Conservation (phyloP, 2,797 vertebrate species). For the Tangara arthus region DNA sequence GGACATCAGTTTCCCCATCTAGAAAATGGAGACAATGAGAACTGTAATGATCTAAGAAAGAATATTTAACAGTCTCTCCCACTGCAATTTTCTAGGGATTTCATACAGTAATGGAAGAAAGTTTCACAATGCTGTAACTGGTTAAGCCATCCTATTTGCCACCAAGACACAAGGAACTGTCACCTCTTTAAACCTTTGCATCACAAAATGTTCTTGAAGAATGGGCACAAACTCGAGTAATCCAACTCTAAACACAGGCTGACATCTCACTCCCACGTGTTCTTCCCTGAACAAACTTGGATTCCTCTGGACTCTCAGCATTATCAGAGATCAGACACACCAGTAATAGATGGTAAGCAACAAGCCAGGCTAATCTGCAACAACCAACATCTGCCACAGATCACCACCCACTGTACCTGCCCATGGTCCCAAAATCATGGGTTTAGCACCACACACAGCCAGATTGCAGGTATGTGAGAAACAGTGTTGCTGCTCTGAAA, state of each 20-base stretch:
- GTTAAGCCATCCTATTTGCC: neutral
- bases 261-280: neutral
- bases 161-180: neutral
- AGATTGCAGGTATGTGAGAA: neutral
- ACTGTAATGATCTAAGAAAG: neutral
- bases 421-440: neutral
- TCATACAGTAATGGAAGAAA: neutral
- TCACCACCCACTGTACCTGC: neutral
- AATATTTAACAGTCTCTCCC: neutral
- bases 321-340: neutral
- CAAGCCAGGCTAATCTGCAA: neutral
- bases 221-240: neutral
- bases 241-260: neutral
- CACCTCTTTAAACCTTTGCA: neutral
- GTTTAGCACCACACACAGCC: neutral
- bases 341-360: neutral
- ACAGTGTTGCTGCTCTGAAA: neutral
- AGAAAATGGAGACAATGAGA: neutral
- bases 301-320: neutral
- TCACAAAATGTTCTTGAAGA: neutral
- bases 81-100: neutral
- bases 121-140: neutral
- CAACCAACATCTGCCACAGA: neutral
- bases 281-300: neutral
- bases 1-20: neutral